Percentiles rank a stretch among this genome's conserved stretches.
Evolutionary conservation across 1,140 invertebrate species (phyloP).

Genomic region (Drosophila rufa): DNA sequence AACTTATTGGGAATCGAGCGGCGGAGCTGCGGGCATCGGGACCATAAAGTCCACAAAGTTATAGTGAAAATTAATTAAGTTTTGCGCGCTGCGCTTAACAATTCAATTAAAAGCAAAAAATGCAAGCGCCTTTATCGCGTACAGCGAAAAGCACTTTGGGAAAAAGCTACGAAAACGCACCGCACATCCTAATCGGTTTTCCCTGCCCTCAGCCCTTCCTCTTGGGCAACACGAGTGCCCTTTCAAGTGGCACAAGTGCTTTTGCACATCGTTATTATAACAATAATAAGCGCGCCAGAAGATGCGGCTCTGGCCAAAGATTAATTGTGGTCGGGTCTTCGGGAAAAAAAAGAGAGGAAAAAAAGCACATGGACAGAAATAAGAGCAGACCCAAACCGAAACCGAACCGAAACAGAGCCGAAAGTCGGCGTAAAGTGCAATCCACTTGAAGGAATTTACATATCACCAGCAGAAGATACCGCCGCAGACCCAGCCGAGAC

Average conservation of each 20-base stretch:
- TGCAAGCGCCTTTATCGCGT: slow-evolving; percentile 64
- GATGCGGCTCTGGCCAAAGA: slow-evolving; percentile 67
- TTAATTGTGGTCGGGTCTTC: slow-evolving; percentile 73
- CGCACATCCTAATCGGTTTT: slow-evolving; percentile 31
- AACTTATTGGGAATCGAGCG: slow-evolving; percentile 60
- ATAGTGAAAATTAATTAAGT: slow-evolving; percentile 82
- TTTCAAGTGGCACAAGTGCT: slow-evolving; percentile 83
- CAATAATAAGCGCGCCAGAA: slow-evolving; percentile 74
- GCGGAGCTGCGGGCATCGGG: not conserved
- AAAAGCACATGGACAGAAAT: slow-evolving; percentile 47
- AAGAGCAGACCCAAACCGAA: slow-evolving; percentile 52
- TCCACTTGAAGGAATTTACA: slow-evolving; percentile 84
- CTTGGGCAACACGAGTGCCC: slow-evolving; percentile 51
- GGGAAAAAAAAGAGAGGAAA: not conserved
- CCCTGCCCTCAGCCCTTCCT: not conserved
- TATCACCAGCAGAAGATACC: slow-evolving; percentile 79
- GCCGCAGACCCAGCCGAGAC: slow-evolving; percentile 1
- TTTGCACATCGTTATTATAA: slow-evolving; percentile 85
- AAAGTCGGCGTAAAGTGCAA: slow-evolving; percentile 79
- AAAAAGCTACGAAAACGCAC: slow-evolving; percentile 34
- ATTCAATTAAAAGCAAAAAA: slow-evolving; percentile 79
- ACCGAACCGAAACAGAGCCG: slow-evolving; percentile 18
- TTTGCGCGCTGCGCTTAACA: slow-evolving; percentile 81
- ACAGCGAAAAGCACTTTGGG: slow-evolving; percentile 81
- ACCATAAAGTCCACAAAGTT: slow-evolving; percentile 79